Evolutionary conservation across 2,113 vertebrate genomes (phyloP), one percentile per base, ranked within the genome.

Genomic region (Macquaria ambigua): DNA sequence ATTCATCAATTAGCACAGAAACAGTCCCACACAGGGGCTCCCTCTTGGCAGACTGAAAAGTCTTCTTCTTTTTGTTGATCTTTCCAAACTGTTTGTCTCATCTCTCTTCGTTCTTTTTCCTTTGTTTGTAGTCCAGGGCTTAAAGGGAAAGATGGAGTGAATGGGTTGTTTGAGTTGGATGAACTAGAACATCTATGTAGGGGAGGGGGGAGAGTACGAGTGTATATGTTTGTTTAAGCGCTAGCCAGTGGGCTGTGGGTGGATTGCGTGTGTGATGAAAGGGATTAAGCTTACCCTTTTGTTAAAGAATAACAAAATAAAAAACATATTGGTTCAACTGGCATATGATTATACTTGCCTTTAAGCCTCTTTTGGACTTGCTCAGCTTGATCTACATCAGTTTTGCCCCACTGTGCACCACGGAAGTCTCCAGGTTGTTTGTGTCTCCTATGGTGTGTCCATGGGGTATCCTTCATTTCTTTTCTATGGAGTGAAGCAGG

Each of bases 231-330:
- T 76, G 74, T 67, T 79, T 71, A 37, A 72, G 69, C 18, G 2
- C 53, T 25, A 73, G 72, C 25, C 64, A 61, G 39, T 73, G 14
- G 41, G 74, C 70, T 83, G 61, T 37, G 55, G 41, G 20, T 59
- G 16, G 53, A 62, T 56, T 83, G 14, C 71, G 14, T 56, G 25
- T 62, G 25, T 81, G 53, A 61, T 39, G 48, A 48, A 25, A 48
- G 14, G 52, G 53, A 79, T 88, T 86, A 79, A 74, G 62, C 31
- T 77, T 53, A 61, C 53, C 16, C 64, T 48, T 74, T 69, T 79
- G 55, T 82, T 70, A 46, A 82, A 74, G 34, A 74, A 78, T 20
- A 63, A 58, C 52, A 79, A 43, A 56, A 79, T 73, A 84, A 59
- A 28, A 82, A 67, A 34, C 41, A 61, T 71, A 59, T 50, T 37